These are phyloP conservation scores for Tipula vernalis DNA, from an alignment of 2,888 invertebrate genomes.

Conservation along the genomic window DNA sequence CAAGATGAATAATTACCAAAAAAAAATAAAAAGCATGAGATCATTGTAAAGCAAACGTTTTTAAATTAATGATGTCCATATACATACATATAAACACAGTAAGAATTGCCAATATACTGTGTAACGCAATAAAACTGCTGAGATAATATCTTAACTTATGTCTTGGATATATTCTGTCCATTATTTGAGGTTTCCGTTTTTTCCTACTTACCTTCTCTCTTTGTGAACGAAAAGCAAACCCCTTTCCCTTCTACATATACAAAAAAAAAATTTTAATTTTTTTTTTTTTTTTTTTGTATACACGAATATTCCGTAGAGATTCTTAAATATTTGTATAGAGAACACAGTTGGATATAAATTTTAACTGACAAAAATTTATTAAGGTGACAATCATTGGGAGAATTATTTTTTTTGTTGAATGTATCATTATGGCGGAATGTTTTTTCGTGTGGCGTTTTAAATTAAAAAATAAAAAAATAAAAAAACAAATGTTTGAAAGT, in stretches of 20 bases:
- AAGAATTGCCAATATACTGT: background rate
- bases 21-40: too few species aligned
- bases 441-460: too few species aligned
- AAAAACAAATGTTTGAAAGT: too few species aligned
- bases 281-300: too few species aligned
- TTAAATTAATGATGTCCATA: background rate
- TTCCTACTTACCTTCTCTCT: background rate
- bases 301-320: too few species aligned
- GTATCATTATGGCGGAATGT: too few species aligned
- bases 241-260: background rate
- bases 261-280: too few species aligned
- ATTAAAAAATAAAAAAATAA: too few species aligned
- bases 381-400: background rate
- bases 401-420: background rate
- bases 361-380: background rate
- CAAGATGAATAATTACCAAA: background rate
- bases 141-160: background rate
- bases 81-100: background rate
- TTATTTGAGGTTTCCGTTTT: background rate
- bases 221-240: background rate
- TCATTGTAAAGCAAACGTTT: background rate
- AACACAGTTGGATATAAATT: background rate
- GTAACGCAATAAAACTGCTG: background rate
- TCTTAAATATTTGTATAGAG: background rate
- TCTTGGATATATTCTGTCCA: background rate